A percentile compares a stretch with the other conserved stretches of the same genome.
Evolutionary conservation across 2,888 invertebrate genomes (phyloP).

Genomic region (Campaea margaritaria): DNA sequence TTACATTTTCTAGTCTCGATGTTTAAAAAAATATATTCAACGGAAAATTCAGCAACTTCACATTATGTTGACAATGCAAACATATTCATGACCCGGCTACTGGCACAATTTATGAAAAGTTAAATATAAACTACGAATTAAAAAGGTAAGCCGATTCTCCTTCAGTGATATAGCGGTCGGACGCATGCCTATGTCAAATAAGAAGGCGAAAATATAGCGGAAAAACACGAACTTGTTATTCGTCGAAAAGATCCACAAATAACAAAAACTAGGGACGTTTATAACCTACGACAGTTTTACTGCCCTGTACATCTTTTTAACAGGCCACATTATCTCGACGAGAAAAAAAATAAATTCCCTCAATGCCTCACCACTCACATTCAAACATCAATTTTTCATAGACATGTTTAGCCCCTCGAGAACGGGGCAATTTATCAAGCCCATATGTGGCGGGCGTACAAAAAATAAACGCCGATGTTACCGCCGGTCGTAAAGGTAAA

Average conservation of each 20-base stretch:
- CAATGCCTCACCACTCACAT: conserved; percentile 47
- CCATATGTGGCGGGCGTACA: conserved; percentile 64
- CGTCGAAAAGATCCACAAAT: conserved; percentile 20
- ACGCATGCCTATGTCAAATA: conserved; percentile 11
- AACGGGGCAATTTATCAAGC: conserved; percentile 71
- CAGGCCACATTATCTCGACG: conserved; percentile 37
- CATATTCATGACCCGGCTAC: no score
- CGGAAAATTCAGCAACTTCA: no score
- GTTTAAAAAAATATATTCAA: no score
- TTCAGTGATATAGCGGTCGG: conserved; percentile 6
- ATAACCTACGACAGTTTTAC: conserved; percentile 37
- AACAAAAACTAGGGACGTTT: conserved; percentile 28
- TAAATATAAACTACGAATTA: no score
- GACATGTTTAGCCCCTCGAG: conserved; percentile 56
- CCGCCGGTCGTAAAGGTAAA: conserved; percentile 18
- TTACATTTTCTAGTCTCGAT: no score
- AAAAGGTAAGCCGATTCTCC: no score
- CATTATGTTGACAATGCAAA: no score
- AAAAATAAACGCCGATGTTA: conserved; percentile 44
- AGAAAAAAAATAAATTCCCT: conserved; percentile 44
- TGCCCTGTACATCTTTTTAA: conserved; percentile 39
- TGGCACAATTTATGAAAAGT: no score
- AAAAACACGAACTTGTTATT: conserved; percentile 16
- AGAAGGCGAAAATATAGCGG: conserved; percentile 15
- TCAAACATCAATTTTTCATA: conserved; percentile 67